Conservation (phyloP, 2,113 vertebrate species). For the Gnathochromis pfefferi region DNA sequence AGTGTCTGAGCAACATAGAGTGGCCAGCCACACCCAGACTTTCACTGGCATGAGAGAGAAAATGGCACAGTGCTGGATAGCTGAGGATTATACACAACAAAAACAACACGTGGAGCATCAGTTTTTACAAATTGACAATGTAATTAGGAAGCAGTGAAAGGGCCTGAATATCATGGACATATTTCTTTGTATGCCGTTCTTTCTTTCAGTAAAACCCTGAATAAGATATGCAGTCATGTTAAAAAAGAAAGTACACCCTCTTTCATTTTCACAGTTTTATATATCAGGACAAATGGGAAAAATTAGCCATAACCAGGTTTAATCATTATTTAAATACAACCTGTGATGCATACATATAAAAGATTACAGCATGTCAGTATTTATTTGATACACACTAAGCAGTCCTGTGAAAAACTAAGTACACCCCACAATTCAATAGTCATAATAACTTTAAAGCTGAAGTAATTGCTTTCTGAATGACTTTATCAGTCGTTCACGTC, state of each 20-base stretch:
- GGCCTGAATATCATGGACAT: neutral
- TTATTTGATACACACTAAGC: neutral
- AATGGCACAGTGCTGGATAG: neutral
- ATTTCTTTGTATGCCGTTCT: neutral
- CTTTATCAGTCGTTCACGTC: neutral
- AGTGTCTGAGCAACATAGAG: neutral
- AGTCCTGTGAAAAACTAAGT: neutral
- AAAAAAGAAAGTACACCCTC: fast-evolving
- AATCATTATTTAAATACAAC: neutral
- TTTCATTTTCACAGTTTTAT: neutral
- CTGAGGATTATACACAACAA: neutral
- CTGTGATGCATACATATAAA: neutral
- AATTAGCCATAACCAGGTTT: neutral
- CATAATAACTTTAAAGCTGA: neutral
- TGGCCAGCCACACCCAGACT: neutral
- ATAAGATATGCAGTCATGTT: neutral
- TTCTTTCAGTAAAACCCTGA: neutral
- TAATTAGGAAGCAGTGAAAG: neutral
- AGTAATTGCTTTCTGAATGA: neutral
- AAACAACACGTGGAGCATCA: neutral
- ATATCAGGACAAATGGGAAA: neutral
- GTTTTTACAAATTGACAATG: neutral
- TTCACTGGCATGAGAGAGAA: neutral
- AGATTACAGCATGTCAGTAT: neutral
- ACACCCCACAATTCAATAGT: neutral